Percentiles rank a stretch among this genome's conserved stretches.
These are phyloP conservation scores for Dendrophyllia cribrosa DNA, from an alignment of 64 coral and sea anemone species.

Conservation along the genomic window DNA sequence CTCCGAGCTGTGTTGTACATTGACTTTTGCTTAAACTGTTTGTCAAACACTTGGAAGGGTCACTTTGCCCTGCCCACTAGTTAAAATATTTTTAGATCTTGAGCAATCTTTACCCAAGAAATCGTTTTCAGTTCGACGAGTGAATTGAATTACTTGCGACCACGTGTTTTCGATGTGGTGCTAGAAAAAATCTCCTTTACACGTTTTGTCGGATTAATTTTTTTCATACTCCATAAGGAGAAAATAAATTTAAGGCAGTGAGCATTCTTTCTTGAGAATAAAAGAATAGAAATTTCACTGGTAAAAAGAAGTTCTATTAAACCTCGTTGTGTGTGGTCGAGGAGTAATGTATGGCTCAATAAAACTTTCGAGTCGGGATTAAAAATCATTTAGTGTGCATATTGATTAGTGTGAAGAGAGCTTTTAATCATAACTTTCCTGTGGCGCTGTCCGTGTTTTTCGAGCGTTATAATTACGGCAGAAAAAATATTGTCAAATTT, in stretches of 20 bases:
- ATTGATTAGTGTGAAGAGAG: too few species aligned
- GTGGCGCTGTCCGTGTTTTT: neutral
- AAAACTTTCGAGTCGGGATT: too few species aligned
- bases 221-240: neutral
- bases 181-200: neutral
- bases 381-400: too few species aligned
- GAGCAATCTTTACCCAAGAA: neutral
- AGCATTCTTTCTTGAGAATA: neutral
- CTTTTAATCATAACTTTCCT: neutral
- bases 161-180: slow-evolving; percentile 44
- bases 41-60: neutral
- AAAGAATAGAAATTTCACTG: neutral
- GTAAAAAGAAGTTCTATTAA: too few species aligned
- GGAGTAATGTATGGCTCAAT: too few species aligned
- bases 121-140: too few species aligned
- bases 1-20: neutral
- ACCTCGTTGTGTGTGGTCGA: too few species aligned
- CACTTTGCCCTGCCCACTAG: neutral
- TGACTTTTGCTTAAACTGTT: neutral
- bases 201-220: neutral
- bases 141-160: neutral
- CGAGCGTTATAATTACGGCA: neutral
- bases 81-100: neutral
- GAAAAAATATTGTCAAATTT: neutral
- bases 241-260: neutral